Base-by-base conservation (phyloP, 2,113 vertebrate species). In the Corythaeola cristata region DNA sequence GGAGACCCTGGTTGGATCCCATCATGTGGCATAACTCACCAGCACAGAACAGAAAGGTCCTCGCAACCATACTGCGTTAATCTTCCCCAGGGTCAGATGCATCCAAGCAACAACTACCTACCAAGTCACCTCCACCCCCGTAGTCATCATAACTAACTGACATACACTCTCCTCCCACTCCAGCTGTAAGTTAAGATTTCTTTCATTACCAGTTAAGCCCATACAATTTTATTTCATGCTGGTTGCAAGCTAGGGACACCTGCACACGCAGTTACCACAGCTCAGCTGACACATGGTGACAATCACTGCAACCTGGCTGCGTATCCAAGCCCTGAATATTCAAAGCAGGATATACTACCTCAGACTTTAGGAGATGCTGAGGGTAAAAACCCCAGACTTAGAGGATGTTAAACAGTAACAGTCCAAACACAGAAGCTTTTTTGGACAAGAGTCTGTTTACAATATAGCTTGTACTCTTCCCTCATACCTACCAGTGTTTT, bases 281-380 rank as follows among this genome's bases (percentile, higher is more conserved):
- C 53, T 89, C 71, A 59, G 44, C 66, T 39, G 60, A 22, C 30
- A 56, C 3, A 1, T 0, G 0, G 56, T 49, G 62, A 32, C 37
- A 22, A 5, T 33, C 0, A 0, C 37, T 76, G 75, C 53, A 39
- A 30, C 33, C 28, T 35, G 41, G 19, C 32, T 49, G 41, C 1
- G 0, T 27, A 32, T 28, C 72, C 3, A 2, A 66, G 10, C 55
- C 41, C 28, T 60, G 18, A 47, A 23, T 47, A 53, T 11, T 60
- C 79, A 62, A 58, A 83, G 49, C 30, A 83, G 45, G 24, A 45
- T 28, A 56, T 68, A 37, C 15, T 5, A 17, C 45, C 30, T 80
- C n/a, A 47, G 49, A 11, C 53, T 75, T 41, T 68, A 27, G 32
- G 44, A 85, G 23, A 15, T 45, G 26, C 18, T 28, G 28, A 74